Conservation (phyloP, 2,888 invertebrate genomes). For the Ellobium chinense region DNA sequence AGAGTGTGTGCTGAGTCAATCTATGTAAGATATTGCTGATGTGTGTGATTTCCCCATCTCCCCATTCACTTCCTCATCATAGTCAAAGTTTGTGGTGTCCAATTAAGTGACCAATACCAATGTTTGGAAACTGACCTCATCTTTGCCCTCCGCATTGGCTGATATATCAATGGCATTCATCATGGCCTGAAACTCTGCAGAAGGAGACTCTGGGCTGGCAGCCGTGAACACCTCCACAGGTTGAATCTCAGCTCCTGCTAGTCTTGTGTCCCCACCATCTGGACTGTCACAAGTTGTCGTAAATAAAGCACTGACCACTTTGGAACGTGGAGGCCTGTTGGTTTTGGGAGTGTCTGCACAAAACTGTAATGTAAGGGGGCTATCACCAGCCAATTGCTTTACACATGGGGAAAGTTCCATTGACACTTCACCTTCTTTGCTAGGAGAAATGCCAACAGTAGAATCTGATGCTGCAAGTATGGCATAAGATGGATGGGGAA, state of each 20-base stretch:
- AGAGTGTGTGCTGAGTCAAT: too few species aligned
- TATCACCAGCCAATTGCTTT: not conserved
- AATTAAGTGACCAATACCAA: too few species aligned
- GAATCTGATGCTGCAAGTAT: not conserved
- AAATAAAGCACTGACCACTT: conserved; percentile 2
- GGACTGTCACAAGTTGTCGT: not conserved
- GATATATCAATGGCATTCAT: conserved; percentile 5
- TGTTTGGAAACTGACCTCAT: not conserved
- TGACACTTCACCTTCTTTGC: conserved; percentile 19
- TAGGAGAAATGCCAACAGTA: conserved; percentile 1
- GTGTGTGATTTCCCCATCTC: too few species aligned
- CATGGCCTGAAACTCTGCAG: conserved; percentile 11
- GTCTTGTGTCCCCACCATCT: not conserved
- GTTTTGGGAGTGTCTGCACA: not conserved
- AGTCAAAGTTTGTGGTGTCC: too few species aligned
- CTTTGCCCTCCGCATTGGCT: not conserved
- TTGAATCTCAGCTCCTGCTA: not conserved
- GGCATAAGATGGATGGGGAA: not conserved
- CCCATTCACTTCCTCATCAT: too few species aligned
- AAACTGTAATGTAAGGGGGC: not conserved
- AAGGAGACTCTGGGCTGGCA: conserved; percentile 2
- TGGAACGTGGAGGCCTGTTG: not conserved
- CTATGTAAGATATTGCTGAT: too few species aligned
- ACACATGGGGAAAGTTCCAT: conserved; percentile 13
- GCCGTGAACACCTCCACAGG: not conserved